A percentile compares a stretch with the other conserved stretches of the same genome.
phyloP scores from a whole-genome alignment of 1,140 invertebrate genomes.

The Mya arenaria region DNA sequence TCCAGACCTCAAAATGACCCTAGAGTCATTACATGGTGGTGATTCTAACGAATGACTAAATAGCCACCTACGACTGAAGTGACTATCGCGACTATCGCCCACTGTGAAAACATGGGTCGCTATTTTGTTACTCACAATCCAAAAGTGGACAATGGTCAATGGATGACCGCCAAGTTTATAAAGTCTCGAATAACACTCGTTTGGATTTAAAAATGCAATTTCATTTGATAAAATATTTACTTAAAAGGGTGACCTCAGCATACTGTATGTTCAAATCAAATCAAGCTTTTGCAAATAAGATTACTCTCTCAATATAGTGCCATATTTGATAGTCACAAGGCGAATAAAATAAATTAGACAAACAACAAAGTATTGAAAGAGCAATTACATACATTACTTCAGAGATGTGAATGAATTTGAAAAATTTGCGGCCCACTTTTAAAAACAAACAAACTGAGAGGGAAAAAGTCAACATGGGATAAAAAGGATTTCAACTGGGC shows the following conservation, averaged over 20 bases:
- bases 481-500: neutral
- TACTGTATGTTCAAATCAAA: neutral
- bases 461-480: neutral
- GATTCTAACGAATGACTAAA: too few species aligned
- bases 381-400: neutral
- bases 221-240: conserved; percentile 39
- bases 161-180: too few species aligned
- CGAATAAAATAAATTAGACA: conserved; percentile 32
- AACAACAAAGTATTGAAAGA: conserved; percentile 29
- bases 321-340: conserved; percentile 12
- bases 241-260: conserved; percentile 17
- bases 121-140: too few species aligned
- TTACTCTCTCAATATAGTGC: conserved; percentile 3
- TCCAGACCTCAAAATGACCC: too few species aligned
- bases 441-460: conserved; percentile 16
- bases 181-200: too few species aligned
- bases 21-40: too few species aligned
- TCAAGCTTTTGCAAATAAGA: conserved; percentile 28
- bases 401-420: conserved; percentile 21
- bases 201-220: conserved; percentile 21
- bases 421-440: conserved; percentile 22
- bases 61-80: too few species aligned
- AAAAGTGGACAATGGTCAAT: too few species aligned
- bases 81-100: too few species aligned
- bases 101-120: too few species aligned